Evolutionary conservation across 2,888 invertebrate genomes (phyloP).

Genomic region (Heliconius sara): DNA sequence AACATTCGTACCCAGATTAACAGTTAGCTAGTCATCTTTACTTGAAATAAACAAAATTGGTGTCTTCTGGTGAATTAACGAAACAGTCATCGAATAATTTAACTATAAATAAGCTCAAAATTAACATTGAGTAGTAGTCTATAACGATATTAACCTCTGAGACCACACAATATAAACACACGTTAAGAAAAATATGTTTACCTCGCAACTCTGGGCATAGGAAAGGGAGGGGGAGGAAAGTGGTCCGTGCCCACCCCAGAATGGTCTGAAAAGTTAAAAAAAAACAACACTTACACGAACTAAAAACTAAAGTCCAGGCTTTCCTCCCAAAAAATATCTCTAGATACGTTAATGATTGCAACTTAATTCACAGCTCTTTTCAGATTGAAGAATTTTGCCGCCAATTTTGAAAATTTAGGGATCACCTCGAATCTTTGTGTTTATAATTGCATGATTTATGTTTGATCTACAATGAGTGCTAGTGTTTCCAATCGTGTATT

Average conservation of each 20-base stretch:
- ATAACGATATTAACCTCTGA: constrained; percentile 65
- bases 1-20: constrained; percentile 53
- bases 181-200: constrained; percentile 46
- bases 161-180: constrained; percentile 70
- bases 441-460: constrained; percentile 49
- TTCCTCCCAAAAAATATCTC: no score
- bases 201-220: constrained; percentile 27
- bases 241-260: no score
- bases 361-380: constrained; percentile 74
- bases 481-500: constrained; percentile 64
- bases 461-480: constrained; percentile 57
- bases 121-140: constrained; percentile 77
- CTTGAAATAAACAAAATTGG: constrained; percentile 65
- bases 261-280: no score
- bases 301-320: no score
- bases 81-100: constrained; percentile 67
- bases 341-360: constrained; percentile 41
- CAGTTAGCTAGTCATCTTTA: constrained; percentile 58
- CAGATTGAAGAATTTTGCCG: constrained; percentile 73
- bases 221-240: no score
- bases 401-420: constrained; percentile 53
- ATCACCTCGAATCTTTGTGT: constrained; percentile 25
- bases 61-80: constrained; percentile 77
- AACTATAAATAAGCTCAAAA: constrained; percentile 68
- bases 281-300: no score